Percentiles rank a stretch among this genome's conserved stretches.
Conservation (phyloP, 2,888 invertebrate genomes). For the Xylota sylvarum region DNA sequence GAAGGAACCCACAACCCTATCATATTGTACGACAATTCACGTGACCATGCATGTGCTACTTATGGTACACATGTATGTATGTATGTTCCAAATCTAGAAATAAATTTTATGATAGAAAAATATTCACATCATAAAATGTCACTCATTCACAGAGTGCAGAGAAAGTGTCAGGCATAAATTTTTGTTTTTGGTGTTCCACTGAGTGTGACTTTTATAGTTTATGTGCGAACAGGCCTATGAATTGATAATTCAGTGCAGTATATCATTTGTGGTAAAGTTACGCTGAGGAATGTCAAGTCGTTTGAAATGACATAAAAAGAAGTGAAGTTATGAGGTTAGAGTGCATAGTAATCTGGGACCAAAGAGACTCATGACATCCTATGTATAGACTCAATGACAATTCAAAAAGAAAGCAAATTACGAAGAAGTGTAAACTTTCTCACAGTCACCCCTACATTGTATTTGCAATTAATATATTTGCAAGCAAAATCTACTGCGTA, state of each 20-base stretch:
- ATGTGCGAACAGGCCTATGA: neutral
- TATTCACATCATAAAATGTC: constrained; percentile 23
- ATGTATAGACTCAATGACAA: no score
- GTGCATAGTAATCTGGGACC: no score
- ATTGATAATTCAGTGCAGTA: constrained; percentile 1
- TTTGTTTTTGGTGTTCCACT: constrained; percentile 13
- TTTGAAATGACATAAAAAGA: neutral
- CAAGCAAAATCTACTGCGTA: neutral
- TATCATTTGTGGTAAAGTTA: constrained; percentile 2
- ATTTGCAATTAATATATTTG: no score
- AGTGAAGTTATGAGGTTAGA: no score
- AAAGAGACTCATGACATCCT: no score
- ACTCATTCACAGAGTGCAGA: constrained; percentile 19
- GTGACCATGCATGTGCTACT: no score
- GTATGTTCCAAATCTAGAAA: constrained; percentile 37
- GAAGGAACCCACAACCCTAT: no score
- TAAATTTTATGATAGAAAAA: constrained; percentile 14
- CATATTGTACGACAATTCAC: no score
- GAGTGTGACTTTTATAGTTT: constrained; percentile 22
- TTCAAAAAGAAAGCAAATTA: no score
- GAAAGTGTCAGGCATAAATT: constrained; percentile 38
- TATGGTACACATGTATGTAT: neutral
- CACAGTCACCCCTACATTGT: neutral
- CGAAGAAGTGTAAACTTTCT: no score
- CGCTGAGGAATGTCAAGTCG: neutral